Evolutionary conservation across 2,797 vertebrate species (phyloP).

Genomic region (Crenichthys baileyi): DNA sequence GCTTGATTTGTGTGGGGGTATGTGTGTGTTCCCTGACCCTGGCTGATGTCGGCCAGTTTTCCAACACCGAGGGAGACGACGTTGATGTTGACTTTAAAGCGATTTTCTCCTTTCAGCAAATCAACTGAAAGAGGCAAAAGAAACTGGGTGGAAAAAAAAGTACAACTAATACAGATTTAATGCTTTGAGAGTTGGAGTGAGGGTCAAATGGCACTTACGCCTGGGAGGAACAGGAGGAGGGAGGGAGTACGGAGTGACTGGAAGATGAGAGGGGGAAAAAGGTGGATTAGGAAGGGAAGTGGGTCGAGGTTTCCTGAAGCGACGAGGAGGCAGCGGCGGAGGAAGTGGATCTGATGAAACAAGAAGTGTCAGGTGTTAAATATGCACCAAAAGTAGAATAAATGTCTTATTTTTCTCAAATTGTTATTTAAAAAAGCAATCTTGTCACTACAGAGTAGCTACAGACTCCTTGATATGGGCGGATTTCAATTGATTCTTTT

Average conservation of each 20-base stretch:
- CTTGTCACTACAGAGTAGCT: background rate
- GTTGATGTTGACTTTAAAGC: constrained; percentile 73
- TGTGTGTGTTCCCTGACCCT: constrained; percentile 51
- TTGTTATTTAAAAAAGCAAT: too few species aligned
- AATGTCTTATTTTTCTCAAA: background rate
- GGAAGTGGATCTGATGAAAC: constrained; percentile 11
- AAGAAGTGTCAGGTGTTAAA: background rate
- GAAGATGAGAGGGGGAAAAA: constrained; percentile 31
- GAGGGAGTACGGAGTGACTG: constrained; percentile 3
- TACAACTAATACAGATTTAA: accelerated
- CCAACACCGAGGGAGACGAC: constrained; percentile 73
- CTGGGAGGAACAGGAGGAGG: constrained; percentile 76
- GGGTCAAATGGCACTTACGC: constrained; percentile 52
- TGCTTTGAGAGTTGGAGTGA: constrained; percentile 3
- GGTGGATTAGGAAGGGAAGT: constrained; percentile 38
- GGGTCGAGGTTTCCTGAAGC: constrained; percentile 41
- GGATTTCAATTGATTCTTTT: background rate
- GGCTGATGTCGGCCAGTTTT: constrained; percentile 69
- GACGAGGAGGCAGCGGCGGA: constrained; percentile 61
- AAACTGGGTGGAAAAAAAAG: background rate
- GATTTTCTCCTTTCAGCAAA: constrained; percentile 35
- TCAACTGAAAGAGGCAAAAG: constrained; percentile 35
- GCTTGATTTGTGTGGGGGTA: background rate
- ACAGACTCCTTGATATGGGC: background rate
- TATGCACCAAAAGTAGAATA: background rate